A percentile compares a stretch with the other conserved stretches of the same genome.
Conservation (phyloP, 1,140 invertebrate species). For the Trypoxylus dichotomus region DNA sequence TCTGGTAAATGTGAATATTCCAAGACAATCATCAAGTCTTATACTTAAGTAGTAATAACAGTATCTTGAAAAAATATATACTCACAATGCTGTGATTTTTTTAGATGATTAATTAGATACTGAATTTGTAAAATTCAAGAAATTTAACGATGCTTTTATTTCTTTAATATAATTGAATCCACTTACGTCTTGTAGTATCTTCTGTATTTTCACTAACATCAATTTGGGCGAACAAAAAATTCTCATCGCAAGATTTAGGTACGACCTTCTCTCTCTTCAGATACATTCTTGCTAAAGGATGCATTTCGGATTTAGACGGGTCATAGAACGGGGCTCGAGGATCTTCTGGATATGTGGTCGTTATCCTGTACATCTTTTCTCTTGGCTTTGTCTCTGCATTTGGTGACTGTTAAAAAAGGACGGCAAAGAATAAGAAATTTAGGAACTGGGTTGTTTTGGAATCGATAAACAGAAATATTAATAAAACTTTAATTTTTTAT, state of each 20-base stretch:
- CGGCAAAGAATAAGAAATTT: no score
- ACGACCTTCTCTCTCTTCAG: slow-evolving; percentile 73
- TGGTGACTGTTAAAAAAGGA: slow-evolving; percentile 64
- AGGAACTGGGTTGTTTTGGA: no score
- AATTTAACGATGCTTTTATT: no score
- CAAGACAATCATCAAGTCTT: no score
- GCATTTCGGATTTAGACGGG: slow-evolving; percentile 69
- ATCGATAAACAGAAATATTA: no score
- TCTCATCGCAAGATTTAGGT: slow-evolving; percentile 71
- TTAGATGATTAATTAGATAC: no score
- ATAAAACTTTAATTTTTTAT: no score
- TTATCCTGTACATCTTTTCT: slow-evolving; percentile 88
- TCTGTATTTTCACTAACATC: slow-evolving; percentile 75
- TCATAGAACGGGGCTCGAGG: slow-evolving; percentile 91
- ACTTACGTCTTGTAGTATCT: slow-evolving; percentile 71
- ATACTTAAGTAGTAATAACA: no score
- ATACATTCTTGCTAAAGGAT: slow-evolving; percentile 77
- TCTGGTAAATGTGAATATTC: no score
- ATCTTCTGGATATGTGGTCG: slow-evolving; percentile 83
- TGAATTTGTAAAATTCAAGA: background rate
- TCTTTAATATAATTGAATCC: no score
- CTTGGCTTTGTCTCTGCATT: slow-evolving; percentile 84
- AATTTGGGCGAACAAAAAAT: slow-evolving; percentile 61
- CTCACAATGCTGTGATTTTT: no score
- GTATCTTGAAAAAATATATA: no score